phyloP scores from a whole-genome alignment of 2,797 vertebrate genomes.

The Balearica regulorum region DNA sequence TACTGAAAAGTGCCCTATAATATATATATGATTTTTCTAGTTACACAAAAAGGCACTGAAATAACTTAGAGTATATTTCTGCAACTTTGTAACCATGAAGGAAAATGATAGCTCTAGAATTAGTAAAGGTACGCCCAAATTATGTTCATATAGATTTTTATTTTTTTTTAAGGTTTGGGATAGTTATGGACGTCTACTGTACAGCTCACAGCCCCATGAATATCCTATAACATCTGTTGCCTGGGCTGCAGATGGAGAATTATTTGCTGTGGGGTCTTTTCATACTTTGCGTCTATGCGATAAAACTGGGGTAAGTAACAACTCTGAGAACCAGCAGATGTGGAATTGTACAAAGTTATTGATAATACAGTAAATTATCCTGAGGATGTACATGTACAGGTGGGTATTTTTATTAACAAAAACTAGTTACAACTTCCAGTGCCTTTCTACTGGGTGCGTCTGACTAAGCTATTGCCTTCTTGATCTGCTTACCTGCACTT shows the following conservation, averaged over 20 bases:
- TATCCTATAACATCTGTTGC: slow-evolving; percentile 90
- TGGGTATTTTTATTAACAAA: background rate
- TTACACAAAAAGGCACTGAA: background rate
- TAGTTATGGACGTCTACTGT: slow-evolving; percentile 86
- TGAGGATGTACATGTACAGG: background rate
- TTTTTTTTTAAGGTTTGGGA: slow-evolving; percentile 87
- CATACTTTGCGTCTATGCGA: slow-evolving; percentile 93
- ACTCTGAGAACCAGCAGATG: background rate
- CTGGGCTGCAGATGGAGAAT: slow-evolving; percentile 91
- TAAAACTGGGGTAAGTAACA: slow-evolving; percentile 92
- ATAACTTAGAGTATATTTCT: background rate
- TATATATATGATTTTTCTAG: background rate
- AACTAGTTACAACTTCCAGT: background rate
- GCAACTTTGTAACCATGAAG: background rate
- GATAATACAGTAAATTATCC: background rate
- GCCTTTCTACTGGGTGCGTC: background rate
- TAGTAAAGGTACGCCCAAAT: fast-evolving
- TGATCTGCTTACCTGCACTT: background rate
- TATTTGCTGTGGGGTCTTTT: slow-evolving; percentile 94
- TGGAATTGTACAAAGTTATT: background rate
- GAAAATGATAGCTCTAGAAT: background rate
- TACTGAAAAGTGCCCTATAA: background rate
- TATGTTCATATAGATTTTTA: fast-evolving
- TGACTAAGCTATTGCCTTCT: background rate
- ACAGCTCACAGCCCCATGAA: slow-evolving; percentile 84